These are phyloP conservation scores for Mirounga angustirostris DNA, from an alignment of 2,113 vertebrate species.

Conservation along the genomic window DNA sequence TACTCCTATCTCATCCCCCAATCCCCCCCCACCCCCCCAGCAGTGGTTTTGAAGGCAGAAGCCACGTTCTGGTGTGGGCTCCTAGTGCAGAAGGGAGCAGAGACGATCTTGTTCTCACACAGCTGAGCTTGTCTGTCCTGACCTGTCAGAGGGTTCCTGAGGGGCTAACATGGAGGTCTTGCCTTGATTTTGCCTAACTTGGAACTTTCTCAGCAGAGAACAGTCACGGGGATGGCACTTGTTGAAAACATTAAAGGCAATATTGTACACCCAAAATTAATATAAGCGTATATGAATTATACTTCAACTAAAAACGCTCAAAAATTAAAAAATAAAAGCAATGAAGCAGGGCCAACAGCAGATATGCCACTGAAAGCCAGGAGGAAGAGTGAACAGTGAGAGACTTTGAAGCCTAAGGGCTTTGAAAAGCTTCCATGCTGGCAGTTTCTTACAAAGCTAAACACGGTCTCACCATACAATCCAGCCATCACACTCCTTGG, in stretches of 20 bases:
- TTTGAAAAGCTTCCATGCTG: background rate
- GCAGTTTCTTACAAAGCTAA: background rate
- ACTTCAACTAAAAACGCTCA: background rate
- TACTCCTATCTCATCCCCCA: no score
- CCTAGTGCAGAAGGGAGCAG: background rate
- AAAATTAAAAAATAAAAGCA: background rate
- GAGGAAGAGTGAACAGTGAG: background rate
- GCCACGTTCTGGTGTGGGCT: background rate
- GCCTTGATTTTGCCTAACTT: background rate
- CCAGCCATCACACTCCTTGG: background rate
- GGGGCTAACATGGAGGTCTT: background rate
- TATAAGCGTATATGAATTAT: background rate
- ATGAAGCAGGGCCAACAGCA: background rate
- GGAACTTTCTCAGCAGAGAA: background rate
- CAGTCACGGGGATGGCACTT: background rate
- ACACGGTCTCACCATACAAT: background rate
- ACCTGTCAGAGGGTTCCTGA: background rate
- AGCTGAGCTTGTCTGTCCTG: background rate
- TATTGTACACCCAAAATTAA: background rate
- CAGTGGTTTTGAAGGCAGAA: background rate
- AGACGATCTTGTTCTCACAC: background rate
- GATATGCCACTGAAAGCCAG: background rate
- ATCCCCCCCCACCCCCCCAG: background rate
- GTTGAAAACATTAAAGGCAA: background rate
- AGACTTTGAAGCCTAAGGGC: background rate